A percentile compares a stretch with the other conserved stretches of the same genome.
phyloP scores from a whole-genome alignment of 2,797 vertebrate species.

The Babyrousa celebensis region DNA sequence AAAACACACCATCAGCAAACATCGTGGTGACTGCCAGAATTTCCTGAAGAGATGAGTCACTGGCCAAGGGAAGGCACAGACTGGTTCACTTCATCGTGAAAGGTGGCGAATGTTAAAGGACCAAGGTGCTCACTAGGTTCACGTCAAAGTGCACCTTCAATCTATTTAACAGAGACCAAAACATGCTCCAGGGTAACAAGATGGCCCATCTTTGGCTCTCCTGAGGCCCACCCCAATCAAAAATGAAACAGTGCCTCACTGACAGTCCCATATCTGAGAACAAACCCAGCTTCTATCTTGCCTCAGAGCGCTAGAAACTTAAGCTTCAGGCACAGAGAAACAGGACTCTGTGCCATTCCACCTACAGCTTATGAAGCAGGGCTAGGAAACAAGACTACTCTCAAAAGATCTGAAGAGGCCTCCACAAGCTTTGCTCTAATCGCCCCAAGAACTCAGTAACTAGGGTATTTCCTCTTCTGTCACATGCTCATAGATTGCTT shows the following conservation, averaged over 20 bases:
- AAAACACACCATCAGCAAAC: not conserved
- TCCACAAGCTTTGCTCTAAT: not conserved
- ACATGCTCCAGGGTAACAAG: not conserved
- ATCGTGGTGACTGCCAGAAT: not conserved
- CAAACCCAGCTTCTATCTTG: not conserved
- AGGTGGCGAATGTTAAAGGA: not conserved
- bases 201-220: not conserved
- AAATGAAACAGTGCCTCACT: not conserved
- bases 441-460: not conserved
- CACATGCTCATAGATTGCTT: not conserved
- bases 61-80: not conserved
- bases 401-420: not conserved
- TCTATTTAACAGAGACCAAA: not conserved
- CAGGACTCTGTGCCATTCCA: not conserved
- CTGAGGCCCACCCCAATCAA: not conserved
- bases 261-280: not conserved
- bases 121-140: not conserved
- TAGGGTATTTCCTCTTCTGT: not conserved
- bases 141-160: not conserved
- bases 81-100: not conserved
- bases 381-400: not conserved
- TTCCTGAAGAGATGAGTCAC: not conserved
- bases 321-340: not conserved
- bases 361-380: not conserved
- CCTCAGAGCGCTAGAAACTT: slow-evolving; percentile 16